Evolutionary conservation across 2,797 vertebrate species (phyloP).

Genomic region (Acanthopagrus latus): DNA sequence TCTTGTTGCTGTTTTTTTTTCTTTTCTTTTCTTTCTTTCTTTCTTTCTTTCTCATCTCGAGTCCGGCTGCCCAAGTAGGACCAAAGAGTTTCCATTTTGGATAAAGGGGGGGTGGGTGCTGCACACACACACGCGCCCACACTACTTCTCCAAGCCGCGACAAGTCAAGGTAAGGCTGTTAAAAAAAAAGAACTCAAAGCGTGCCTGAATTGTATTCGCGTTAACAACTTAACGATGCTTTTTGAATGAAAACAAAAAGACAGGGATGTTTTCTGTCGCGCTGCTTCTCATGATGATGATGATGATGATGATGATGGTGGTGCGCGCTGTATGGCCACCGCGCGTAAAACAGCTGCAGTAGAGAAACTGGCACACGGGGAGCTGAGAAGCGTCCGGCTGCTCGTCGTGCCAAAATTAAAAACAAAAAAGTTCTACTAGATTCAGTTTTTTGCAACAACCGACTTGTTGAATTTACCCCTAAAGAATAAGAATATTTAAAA

Average conservation of each 20-base stretch:
- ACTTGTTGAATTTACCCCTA: slow-evolving; percentile 19
- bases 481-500: too few species aligned
- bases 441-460: not conserved
- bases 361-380: slow-evolving; percentile 20
- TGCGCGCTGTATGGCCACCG: slow-evolving; percentile 44
- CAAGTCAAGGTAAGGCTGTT: slow-evolving; percentile 75
- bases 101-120: slow-evolving; percentile 52
- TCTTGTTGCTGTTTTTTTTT: too few species aligned
- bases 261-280: slow-evolving; percentile 6
- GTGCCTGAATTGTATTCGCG: not conserved
- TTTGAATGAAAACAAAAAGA: not conserved
- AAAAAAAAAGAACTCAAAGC: slow-evolving; percentile 2
- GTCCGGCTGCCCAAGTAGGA: slow-evolving; percentile 40
- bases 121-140: slow-evolving; percentile 52
- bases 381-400: slow-evolving; percentile 3
- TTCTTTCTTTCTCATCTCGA: not conserved
- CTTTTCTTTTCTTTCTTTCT: not conserved
- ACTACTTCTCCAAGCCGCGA: slow-evolving; percentile 69
- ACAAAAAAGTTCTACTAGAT: slow-evolving; percentile 29
- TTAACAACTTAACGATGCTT: not conserved
- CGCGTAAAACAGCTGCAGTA: slow-evolving; percentile 69
- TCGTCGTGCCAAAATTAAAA: not conserved
- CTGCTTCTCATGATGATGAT: not conserved
- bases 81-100: slow-evolving; percentile 67
- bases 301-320: slow-evolving; percentile 22